Evolutionary conservation across 2,113 vertebrate species (phyloP), one percentile per base, ranked within the genome.

Genomic region (Lophochroa leadbeateri): DNA sequence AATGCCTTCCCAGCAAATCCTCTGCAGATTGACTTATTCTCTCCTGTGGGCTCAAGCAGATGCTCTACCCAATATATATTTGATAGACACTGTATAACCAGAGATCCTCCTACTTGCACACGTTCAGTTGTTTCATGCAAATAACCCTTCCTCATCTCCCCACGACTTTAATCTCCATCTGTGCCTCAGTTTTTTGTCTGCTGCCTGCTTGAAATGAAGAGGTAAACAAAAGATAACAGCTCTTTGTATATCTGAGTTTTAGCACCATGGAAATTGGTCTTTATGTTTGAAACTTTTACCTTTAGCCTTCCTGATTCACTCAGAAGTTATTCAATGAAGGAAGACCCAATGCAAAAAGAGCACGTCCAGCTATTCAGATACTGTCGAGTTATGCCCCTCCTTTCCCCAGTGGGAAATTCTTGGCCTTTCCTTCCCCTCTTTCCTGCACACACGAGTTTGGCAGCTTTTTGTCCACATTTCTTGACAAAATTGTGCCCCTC

Each of bases 341-440:
- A 82, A 35, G 63, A 85, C 16, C 46, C 81, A 63, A 50, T 9
- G 58, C 74, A 53, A 55, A 81, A 70, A 41, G 43, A 74, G 70
- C 16, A 29, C 2, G 25, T 31, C 24, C 20, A 31, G 8, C 2
- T 3, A 7, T 31, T 67, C 3, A 1, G 65, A 43, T 5, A 7
- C n/a, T 28, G 49, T 2, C 24, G 17, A 49, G 60, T 67, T 28
- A 65, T 17, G 25, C 20, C 43, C 20, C 37, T 70, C 8, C 39
- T 21, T 44, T 68, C 24, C 23, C 13, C 44, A 57, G 0, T 4
- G 23, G 18, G 47, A 18, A 41, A 23, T 24, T 75, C n/a, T 24
- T 65, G 55, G 35, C 17, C 46, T 63, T 29, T 39, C 65, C 23
- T 65, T 44, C 50, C 72, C 9, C 18, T 44, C 35, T 39, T 39